Evolutionary conservation across 1,140 invertebrate species (phyloP), one percentile per base, ranked within the genome.

Genomic region (Nasonia giraulti): DNA sequence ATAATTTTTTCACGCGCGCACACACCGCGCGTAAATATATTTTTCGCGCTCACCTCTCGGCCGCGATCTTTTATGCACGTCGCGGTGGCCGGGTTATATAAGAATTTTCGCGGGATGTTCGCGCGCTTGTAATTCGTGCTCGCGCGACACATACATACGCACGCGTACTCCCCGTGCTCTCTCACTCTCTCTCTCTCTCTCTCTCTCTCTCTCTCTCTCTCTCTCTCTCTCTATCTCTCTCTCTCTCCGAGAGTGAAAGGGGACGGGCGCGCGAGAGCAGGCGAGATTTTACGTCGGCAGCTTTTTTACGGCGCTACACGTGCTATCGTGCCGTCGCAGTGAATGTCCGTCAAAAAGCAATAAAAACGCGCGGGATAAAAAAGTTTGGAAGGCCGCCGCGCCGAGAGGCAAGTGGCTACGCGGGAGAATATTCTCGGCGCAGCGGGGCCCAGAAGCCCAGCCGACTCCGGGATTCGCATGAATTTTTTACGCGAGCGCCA

Each of bases 291-390:
- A 85, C 68, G 79, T 44, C 10, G 73, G 84, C 47, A 71, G 55
- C 79, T 79, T 84, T 78, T 86, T 86, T 86, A 86, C 47, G 80
- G 62, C 55, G 75, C 40, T 81, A 85, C 74, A 82, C 40, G 85
- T 74, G 80, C 73, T 80, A 82, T 82, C 79, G 74, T 37, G 14
- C 33, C 62, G 62, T 31, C 78, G 68, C 71, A 84, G 68, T 66
- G 83, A 84, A 84, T 80, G 79, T 85, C 73, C 62, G 84, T 85
- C 73, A 76, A 77, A 77, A 66, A 73, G 79, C 74, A 81, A 85
- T 81, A 81, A 81, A 81, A 76, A 33, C 73, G 8, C 23, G 55
- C 17, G n/a, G 27, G 47, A 74, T 84, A 78, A 84, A 84, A 80
- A 84, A 84, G 68, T 80, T 84, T 74, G 27, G 76, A 84, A 78